Evolutionary conservation across 1,140 invertebrate genomes (phyloP), one percentile per base, ranked within the genome.

Genomic region (Bombus superbus): DNA sequence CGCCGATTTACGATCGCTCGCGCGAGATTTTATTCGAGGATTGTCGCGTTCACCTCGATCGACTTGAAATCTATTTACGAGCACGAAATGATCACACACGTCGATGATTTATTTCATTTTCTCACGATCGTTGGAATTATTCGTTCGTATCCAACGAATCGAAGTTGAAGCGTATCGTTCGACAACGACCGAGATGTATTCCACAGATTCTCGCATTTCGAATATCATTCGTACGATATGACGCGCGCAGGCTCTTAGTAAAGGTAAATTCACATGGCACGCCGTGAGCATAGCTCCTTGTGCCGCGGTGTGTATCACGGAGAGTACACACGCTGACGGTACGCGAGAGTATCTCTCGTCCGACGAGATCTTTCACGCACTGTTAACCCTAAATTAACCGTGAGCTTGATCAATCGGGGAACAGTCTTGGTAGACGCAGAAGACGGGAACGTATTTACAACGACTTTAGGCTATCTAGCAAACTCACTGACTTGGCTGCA

Each of bases 381-480:
- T 42, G 22, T 81, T 53, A 82, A 38, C 44, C 47, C 47, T 77
- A 53, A 53, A 73, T 59, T 69, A 68, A 84, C 83, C 47, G 66
- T 47, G 44, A 66, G 40, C 80, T 88, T 66, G 87, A 75, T 74
- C 66, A 68, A 82, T 28, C 77, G 75, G 62, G 62, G 59, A 59
- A 75, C 62, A 44, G 71, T 85, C 66, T 28, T 38, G 13, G 25
- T 62, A 44, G 40, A 47, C 64, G 68, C 18, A 73, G 44, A 75
- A 42, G 73, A 71, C 44, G 59, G 79, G 32, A 38, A 62, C 53
- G 64, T 90, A 89, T 90, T 88, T 90, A 90, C 89, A 89, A 88
- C 74, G 86, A 88, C 68, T 85, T 90, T 90, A 76, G 76, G 72
- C 88, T 90, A 87, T 87, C 78, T 71, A 76, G 62, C 78, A 72